Evolutionary conservation across 2,113 vertebrate species (phyloP), one percentile per base, ranked within the genome.

Genomic region (Hydrolagus affinis): DNA sequence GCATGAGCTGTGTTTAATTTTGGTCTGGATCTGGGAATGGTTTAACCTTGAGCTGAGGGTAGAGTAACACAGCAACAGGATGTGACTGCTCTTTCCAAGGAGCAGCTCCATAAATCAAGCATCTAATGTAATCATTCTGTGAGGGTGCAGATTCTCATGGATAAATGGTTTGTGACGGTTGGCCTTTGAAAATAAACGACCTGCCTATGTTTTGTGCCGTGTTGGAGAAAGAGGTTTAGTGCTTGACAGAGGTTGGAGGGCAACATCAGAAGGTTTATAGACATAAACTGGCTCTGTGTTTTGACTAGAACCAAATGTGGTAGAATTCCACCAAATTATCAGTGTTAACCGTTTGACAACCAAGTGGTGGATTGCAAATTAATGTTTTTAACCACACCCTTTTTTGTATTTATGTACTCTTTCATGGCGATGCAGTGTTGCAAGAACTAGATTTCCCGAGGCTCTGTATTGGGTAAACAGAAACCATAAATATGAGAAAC

Each of bases 41-140:
- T 93, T 94, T 94, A 93, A 93, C 93, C 93, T 94, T 92, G 93
- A 95, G 93, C 92, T 91, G 89, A 92, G 90, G 92, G 92, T 91
- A 89, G 88, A 90, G 93, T 94, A 94, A 93, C 91, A 93, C 91
- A 92, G 92, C 92, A 94, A 95, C 93, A 93, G 94, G 93, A 95
- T 93, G 91, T 92, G 32, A 93, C 88, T 89, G 91, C 90, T 90
- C 87, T 87, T 87, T 90, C 73, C 85, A 87, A 91, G 89, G 87
- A 90, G 85, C 75, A 85, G 89, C 93, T 94, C 93, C 91, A 94
- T 96, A 95, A 95, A 94, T 94, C 93, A 94, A 89, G 90, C 90
- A 91, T 88, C 91, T 94, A 94, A 95, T 95, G 93, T 91, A 95
- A 94, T 94, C 92, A 92, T 77, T 86, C 90, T 93, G 93, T 91